These are phyloP conservation scores for Bombycilla garrulus DNA, from an alignment of 2,113 vertebrate species.

Conservation along the genomic window DNA sequence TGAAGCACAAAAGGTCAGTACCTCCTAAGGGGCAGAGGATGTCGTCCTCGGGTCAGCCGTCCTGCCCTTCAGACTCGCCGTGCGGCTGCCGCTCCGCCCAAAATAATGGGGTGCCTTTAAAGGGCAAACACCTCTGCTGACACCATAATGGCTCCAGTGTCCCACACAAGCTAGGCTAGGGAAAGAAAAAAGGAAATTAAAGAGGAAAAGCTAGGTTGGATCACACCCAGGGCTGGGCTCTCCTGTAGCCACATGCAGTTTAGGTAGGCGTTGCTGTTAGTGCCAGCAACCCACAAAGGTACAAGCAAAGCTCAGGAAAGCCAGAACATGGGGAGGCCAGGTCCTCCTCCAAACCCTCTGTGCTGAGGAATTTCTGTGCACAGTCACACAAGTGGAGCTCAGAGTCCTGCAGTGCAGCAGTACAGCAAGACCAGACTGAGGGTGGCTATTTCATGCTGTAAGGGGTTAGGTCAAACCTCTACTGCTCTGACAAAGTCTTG, in stretches of 20 bases:
- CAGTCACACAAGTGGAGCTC: neutral
- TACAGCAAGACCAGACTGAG: slow-evolving; percentile 33
- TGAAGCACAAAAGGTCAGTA: slow-evolving; percentile 81
- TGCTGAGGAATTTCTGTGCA: neutral
- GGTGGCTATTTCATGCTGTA: neutral
- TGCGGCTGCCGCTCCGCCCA: slow-evolving; percentile 77
- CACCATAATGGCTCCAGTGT: slow-evolving; percentile 82
- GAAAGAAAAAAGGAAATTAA: slow-evolving; percentile 81
- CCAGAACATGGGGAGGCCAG: neutral
- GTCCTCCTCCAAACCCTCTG: neutral
- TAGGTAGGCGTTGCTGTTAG: neutral
- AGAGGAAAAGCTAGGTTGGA: slow-evolving; percentile 73
- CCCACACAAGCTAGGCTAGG: slow-evolving; percentile 82
- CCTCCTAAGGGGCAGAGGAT: slow-evolving; percentile 79
- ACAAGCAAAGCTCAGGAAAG: slow-evolving; percentile 15
- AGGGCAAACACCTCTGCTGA: slow-evolving; percentile 81
- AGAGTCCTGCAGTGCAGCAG: neutral
- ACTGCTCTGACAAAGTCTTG: slow-evolving; percentile 22
- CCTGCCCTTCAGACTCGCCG: slow-evolving; percentile 81
- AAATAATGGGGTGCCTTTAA: slow-evolving; percentile 79
- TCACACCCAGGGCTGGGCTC: slow-evolving; percentile 30
- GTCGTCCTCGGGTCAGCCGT: slow-evolving; percentile 79
- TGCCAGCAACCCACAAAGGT: neutral
- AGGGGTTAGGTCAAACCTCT: slow-evolving; percentile 5
- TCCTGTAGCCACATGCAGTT: slow-evolving; percentile 69